These are phyloP conservation scores for Odontomyia ornata DNA, from an alignment of 2,888 invertebrate species.

Conservation along the genomic window DNA sequence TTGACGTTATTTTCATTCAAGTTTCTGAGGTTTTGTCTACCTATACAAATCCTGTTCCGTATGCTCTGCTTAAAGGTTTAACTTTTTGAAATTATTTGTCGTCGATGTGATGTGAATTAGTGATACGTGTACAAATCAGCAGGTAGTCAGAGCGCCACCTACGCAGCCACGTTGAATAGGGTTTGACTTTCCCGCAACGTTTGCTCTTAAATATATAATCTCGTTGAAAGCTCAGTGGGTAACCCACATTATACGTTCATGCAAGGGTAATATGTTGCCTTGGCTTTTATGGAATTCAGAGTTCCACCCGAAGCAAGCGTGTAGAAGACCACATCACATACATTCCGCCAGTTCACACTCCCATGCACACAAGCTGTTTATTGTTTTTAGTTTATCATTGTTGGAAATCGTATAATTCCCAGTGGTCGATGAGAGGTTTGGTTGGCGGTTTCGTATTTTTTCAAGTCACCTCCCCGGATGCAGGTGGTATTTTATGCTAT, in stretches of 20 bases:
- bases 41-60: too few relatives aligned
- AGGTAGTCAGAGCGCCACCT: too few relatives aligned
- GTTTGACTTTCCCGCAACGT: slow-evolving; percentile 5
- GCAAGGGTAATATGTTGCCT: slow-evolving; percentile 17
- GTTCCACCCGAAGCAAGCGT: neutral
- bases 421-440: slow-evolving; percentile 10
- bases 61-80: too few relatives aligned
- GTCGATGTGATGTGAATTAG: too few relatives aligned
- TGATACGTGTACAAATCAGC: too few relatives aligned
- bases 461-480: neutral
- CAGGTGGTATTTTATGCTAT: neutral
- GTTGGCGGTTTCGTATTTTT: slow-evolving; percentile 22
- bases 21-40: too few relatives aligned
- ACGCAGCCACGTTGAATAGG: neutral
- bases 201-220: slow-evolving; percentile 23
- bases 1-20: too few relatives aligned
- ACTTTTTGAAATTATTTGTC: too few relatives aligned
- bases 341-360: too few relatives aligned
- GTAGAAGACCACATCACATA: too few relatives aligned
- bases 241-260: slow-evolving; percentile 21
- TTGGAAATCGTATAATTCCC: slow-evolving; percentile 20
- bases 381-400: slow-evolving; percentile 30
- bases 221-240: slow-evolving; percentile 39
- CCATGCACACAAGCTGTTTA: slow-evolving; percentile 5
- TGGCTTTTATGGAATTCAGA: neutral